Conservation (phyloP, 1,140 invertebrate genomes). For the Oncopodura yosiiana region DNA sequence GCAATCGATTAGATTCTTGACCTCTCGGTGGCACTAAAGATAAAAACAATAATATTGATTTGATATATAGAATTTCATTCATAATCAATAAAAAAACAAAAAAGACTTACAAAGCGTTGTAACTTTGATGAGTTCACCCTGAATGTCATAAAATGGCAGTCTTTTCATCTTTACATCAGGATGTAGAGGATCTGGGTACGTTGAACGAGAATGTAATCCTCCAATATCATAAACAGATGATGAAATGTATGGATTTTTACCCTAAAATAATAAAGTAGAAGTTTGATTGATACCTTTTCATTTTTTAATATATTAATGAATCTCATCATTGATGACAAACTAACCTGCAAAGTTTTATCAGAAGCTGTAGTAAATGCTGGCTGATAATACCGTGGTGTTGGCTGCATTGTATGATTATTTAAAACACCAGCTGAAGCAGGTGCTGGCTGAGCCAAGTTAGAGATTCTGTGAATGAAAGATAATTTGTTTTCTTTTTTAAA, state of each 20-base stretch:
- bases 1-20: conserved; percentile 52
- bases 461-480: background rate
- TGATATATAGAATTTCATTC: too few relatives aligned
- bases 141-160: conserved; percentile 84
- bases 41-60: background rate
- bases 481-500: too few relatives aligned
- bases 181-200: conserved; percentile 62
- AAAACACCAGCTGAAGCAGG: background rate
- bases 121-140: conserved; percentile 78
- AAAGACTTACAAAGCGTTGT: conserved; percentile 57
- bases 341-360: conserved; percentile 13
- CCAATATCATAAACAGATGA: too few relatives aligned
- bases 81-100: too few relatives aligned
- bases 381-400: background rate
- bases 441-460: background rate
- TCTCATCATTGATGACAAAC: background rate
- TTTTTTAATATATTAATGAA: too few relatives aligned
- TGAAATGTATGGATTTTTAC: too few relatives aligned
- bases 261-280: too few relatives aligned
- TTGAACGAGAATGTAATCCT: too few relatives aligned
- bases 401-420: background rate
- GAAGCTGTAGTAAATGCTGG: background rate
- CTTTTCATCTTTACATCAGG: conserved; percentile 83
- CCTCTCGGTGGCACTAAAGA: background rate
- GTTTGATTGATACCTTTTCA: too few relatives aligned